These are phyloP conservation scores for Calyptommatus sinebrachiatus DNA, from an alignment of 2,113 vertebrate genomes.

Conservation along the genomic window DNA sequence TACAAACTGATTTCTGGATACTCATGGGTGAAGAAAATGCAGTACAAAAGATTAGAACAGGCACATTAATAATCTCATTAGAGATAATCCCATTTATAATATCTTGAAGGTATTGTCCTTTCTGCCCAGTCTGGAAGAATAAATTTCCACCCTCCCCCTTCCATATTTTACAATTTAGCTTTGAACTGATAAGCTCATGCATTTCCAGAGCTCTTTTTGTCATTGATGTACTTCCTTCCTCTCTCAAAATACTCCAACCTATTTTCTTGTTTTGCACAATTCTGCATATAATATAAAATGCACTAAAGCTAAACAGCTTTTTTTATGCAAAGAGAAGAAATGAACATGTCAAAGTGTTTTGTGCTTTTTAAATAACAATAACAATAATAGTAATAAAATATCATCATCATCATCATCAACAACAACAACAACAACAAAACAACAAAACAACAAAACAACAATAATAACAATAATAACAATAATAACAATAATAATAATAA, in stretches of 20 bases:
- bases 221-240: neutral
- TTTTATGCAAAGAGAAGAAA: neutral
- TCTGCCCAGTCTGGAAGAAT: neutral
- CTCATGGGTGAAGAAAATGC: neutral
- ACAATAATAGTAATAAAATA: too few relatives aligned
- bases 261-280: neutral
- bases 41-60: constrained; percentile 15
- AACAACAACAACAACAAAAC: too few relatives aligned
- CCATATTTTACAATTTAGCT: neutral
- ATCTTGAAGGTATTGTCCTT: neutral
- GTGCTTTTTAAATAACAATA: too few relatives aligned
- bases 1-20: constrained; percentile 5
- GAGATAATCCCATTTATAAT: neutral
- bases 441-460: too few relatives aligned
- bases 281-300: neutral
- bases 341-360: neutral
- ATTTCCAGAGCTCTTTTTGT: neutral
- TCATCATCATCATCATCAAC: too few relatives aligned
- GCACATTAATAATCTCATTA: neutral
- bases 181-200: neutral
- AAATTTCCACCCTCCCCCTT: neutral
- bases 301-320: neutral
- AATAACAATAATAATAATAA: too few relatives aligned
- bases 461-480: too few relatives aligned
- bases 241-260: neutral